Evolutionary conservation across 2,113 vertebrate genomes (phyloP).

Genomic region (Bombycilla garrulus): DNA sequence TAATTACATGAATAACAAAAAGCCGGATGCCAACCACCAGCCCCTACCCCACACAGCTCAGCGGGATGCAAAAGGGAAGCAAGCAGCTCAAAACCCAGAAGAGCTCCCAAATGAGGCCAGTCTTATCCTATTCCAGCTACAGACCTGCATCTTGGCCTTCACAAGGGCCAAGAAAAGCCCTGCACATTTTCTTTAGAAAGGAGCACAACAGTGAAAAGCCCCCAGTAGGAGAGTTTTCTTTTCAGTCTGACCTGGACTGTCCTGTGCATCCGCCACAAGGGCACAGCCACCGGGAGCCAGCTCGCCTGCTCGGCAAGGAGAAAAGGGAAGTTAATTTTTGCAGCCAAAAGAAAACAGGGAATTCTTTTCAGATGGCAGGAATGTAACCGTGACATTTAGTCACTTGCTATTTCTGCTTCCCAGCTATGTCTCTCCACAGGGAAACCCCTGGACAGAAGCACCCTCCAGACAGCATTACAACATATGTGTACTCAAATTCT

Average conservation of each 20-base stretch:
- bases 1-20: background rate
- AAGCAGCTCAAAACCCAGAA: background rate
- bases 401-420: conserved; percentile 34
- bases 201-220: conserved; percentile 52
- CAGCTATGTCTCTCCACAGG: background rate
- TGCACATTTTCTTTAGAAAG: conserved; percentile 49
- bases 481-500: background rate
- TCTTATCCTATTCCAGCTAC: conserved; percentile 21
- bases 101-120: conserved; percentile 20
- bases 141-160: conserved; percentile 36
- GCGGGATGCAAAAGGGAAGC: background rate
- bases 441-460: background rate
- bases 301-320: background rate
- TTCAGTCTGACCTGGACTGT: conserved; percentile 52
- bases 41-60: background rate
- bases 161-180: conserved; percentile 29
- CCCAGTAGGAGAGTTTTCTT: conserved; percentile 37
- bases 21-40: background rate
- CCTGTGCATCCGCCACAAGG: conserved; percentile 10
- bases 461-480: background rate
- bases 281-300: conserved; percentile 29
- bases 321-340: conserved; percentile 35
- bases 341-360: conserved; percentile 54
- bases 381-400: conserved; percentile 29
- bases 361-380: conserved; percentile 43